phyloP scores from a whole-genome alignment of 1,140 invertebrate species.

The Diorhabda elongata region DNA sequence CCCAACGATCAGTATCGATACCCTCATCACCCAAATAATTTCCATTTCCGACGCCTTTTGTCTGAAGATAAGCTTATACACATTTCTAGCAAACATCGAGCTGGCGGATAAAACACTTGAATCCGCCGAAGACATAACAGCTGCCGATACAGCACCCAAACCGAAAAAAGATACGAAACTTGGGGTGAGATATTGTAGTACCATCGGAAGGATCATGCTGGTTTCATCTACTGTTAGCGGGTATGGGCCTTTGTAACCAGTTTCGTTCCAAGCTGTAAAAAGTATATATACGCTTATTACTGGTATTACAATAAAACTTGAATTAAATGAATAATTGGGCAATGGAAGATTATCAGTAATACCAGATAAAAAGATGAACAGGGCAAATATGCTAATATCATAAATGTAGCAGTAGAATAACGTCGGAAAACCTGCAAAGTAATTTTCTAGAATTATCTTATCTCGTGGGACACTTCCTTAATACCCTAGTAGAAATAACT shows the following conservation, averaged over 20 bases:
- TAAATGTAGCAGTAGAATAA: no score
- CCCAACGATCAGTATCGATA: slow-evolving; percentile 89
- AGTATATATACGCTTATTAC: not conserved
- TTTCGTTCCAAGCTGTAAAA: slow-evolving; percentile 86
- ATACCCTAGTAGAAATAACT: no score
- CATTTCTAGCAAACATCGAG: slow-evolving; percentile 97
- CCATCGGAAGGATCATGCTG: slow-evolving; percentile 93
- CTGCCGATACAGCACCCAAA: slow-evolving; percentile 94
- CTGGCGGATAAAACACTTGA: slow-evolving; percentile 94
- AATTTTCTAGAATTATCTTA: no score
- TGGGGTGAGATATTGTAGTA: slow-evolving; percentile 93
- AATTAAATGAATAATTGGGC: no score
- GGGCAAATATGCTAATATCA: no score
- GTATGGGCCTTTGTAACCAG: slow-evolving; percentile 71
- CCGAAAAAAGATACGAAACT: slow-evolving; percentile 94
- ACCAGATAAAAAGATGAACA: no score
- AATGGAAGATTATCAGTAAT: no score
- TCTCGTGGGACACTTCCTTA: no score
- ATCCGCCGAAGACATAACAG: slow-evolving; percentile 98
- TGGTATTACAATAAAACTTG: no score
- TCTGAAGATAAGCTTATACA: slow-evolving; percentile 94
- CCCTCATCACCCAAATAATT: slow-evolving; percentile 97
- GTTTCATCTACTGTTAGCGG: slow-evolving; percentile 71
- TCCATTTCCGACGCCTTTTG: slow-evolving; percentile 93
- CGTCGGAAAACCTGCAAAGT: no score